Base-by-base conservation (phyloP, 2,888 invertebrate genomes). In the Zygogramma bicolorata region DNA sequence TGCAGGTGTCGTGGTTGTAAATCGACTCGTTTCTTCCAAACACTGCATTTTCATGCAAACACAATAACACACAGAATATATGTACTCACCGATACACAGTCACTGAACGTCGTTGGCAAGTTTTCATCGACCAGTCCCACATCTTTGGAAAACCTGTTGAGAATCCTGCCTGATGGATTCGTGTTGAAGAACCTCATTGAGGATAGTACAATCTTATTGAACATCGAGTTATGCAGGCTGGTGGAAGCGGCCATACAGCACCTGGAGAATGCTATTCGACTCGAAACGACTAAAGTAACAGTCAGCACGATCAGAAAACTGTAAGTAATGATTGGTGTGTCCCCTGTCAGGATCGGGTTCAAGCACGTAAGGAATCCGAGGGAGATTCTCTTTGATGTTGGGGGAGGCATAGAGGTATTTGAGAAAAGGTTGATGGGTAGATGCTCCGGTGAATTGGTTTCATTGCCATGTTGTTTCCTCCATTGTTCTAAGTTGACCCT, bases 61-160 rank as follows among this genome's bases (percentile, higher is more conserved):
- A 15, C 1, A 40, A 2, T 4, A n/a, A n/a, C 6, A 7, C 10
- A 18, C n/a, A 5, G 13, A 6, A 25, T n/a, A 15, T 53, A 25
- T 6, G 25, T 6, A 67, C 66, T 68, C 73, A 81, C 81, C 69
- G 77, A 74, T 15, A 82, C 84, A 4, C 86, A 86, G 84, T 89
- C 89, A 69, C 89, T 87, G 65, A 89, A 75, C 1, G 87, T 87
- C 15, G 80, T 77, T 0, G 89, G 88, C 27, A 89, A 76, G 18
- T 86, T 61, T 77, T 89, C 89, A 80, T 90, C 89, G 6, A 89
- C 86, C 0, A 88, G 84, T 0, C 89, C 92, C 81, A 92, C 89
- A 81, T 93, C 93, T 82, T 92, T 93, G 1, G 93, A 90, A 82
- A 93, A 93, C 57, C 93, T 87, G 85, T 93, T 93, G 46, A 93